Conservation (phyloP, 2,797 vertebrate species). For the Acanthurus tractus region DNA sequence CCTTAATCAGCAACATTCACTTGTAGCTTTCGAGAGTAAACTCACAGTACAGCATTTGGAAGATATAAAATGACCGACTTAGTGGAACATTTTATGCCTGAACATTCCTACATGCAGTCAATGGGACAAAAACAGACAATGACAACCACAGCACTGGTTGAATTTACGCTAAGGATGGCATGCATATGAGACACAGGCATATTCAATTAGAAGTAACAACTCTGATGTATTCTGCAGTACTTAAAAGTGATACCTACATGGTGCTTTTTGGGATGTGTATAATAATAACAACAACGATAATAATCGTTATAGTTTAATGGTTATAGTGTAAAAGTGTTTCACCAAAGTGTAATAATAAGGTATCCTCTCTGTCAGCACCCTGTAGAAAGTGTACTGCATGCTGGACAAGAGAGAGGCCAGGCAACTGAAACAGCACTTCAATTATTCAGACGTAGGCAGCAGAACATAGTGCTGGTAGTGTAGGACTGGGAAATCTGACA, state of each 20-base stretch:
- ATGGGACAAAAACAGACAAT: no score
- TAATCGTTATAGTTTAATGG: no score
- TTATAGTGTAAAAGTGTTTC: neutral
- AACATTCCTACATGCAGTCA: neutral
- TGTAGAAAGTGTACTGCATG: slow-evolving; percentile 64
- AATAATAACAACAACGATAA: neutral
- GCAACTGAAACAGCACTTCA: slow-evolving; percentile 75
- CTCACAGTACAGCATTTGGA: neutral
- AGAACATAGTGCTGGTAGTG: slow-evolving; percentile 34
- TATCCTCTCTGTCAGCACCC: slow-evolving; percentile 45
- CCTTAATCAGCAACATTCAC: neutral
- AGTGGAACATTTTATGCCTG: neutral
- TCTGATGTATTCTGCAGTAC: neutral
- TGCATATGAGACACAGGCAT: neutral
- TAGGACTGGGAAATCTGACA: slow-evolving; percentile 10
- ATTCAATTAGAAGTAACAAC: neutral
- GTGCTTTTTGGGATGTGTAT: neutral
- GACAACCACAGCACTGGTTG: no score
- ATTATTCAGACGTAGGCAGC: slow-evolving; percentile 79
- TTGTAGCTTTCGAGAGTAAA: slow-evolving; percentile 7
- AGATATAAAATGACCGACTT: neutral
- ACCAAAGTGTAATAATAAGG: slow-evolving; percentile 25
- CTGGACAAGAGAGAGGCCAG: slow-evolving; percentile 58
- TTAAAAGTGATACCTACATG: neutral
- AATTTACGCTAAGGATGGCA: neutral